A percentile compares a stretch with the other conserved stretches of the same genome.
phyloP scores from a whole-genome alignment of 2,113 vertebrate genomes.

The Brevimyrus niger region DNA sequence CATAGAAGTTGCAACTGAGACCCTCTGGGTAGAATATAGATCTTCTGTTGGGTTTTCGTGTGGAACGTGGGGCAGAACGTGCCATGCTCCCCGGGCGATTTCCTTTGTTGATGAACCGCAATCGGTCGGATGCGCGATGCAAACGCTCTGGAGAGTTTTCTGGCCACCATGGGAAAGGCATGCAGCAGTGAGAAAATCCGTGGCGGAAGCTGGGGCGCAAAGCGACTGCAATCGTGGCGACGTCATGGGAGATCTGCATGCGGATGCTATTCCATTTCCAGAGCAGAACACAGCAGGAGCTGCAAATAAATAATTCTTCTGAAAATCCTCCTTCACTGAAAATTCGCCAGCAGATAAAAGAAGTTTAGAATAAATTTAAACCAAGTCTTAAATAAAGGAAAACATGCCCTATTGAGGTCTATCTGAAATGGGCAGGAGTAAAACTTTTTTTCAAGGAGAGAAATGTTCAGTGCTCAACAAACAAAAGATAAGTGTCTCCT shows the following conservation, averaged over 20 bases:
- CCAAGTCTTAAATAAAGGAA: neutral
- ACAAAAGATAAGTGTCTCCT: neutral
- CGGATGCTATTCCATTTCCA: neutral
- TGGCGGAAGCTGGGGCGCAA: neutral
- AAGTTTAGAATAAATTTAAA: neutral
- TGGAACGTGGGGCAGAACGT: neutral
- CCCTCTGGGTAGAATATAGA: neutral
- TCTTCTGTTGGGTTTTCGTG: neutral
- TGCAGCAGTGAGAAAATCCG: neutral
- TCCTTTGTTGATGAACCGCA: neutral
- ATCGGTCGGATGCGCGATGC: neutral
- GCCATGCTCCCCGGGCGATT: neutral
- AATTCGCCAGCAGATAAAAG: conserved; percentile 1
- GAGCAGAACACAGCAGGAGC: neutral
- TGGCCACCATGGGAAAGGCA: neutral
- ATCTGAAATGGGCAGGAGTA: neutral
- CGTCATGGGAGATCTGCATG: neutral
- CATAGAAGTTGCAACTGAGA: neutral
- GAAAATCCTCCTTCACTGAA: neutral
- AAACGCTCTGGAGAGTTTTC: neutral
- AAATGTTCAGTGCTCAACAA: neutral
- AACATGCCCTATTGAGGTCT: neutral
- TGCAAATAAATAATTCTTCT: neutral
- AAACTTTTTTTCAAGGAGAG: neutral
- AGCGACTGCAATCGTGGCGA: neutral